These are phyloP conservation scores for Bicyclus anynana DNA, from an alignment of 1,140 invertebrate species.

Conservation along the genomic window DNA sequence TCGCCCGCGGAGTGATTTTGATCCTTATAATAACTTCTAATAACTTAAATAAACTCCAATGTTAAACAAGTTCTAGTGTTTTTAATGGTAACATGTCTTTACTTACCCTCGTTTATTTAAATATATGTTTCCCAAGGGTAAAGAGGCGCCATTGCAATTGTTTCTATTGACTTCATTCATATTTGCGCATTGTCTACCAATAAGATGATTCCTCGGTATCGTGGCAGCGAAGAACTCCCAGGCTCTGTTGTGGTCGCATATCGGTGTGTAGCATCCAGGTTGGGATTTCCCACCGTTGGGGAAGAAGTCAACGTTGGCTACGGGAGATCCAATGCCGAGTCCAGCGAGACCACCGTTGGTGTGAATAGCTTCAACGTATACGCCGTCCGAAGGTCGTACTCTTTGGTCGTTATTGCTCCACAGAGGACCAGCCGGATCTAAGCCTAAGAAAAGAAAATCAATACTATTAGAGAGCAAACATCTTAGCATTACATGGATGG, in stretches of 20 bases:
- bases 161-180: slow-evolving; percentile 36
- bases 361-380: slow-evolving; percentile 84
- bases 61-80: too few relatives aligned
- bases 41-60: too few relatives aligned
- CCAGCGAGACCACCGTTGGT: slow-evolving; percentile 80
- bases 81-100: too few relatives aligned
- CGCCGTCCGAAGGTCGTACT: slow-evolving; percentile 58
- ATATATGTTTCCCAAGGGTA: slow-evolving; percentile 48
- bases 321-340: slow-evolving; percentile 75
- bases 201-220: slow-evolving; percentile 43
- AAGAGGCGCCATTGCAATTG: slow-evolving; percentile 33
- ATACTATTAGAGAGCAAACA: too few relatives aligned
- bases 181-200: slow-evolving; percentile 34
- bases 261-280: slow-evolving; percentile 69
- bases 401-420: slow-evolving; percentile 33
- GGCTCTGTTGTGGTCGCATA: slow-evolving; percentile 81
- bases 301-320: slow-evolving; percentile 85
- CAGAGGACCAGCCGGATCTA: slow-evolving; percentile 43
- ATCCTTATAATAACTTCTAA: too few relatives aligned
- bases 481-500: too few relatives aligned
- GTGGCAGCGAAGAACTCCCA: slow-evolving; percentile 79
- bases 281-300: slow-evolving; percentile 83
- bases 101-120: slow-evolving; percentile 48
- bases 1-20: too few relatives aligned
- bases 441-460: slow-evolving; percentile 14